Evolutionary conservation across 2,113 vertebrate species (phyloP), one percentile per base, ranked within the genome.

Genomic region (Eulemur macaco): DNA sequence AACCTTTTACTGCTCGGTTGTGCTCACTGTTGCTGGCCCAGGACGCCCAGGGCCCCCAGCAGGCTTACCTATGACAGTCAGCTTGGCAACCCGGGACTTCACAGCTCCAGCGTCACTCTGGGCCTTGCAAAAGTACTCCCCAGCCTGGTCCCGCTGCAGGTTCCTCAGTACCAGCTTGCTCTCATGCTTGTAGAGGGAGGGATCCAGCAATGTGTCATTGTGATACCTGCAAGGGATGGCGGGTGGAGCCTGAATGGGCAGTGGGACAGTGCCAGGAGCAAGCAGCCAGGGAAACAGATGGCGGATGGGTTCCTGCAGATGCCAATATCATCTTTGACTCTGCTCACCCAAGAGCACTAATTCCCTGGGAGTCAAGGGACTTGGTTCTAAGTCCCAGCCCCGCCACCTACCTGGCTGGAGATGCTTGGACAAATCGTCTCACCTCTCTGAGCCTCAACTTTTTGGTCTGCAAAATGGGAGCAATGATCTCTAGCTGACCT

Each of bases 41-140:
- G 82, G 60, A 90, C 9, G 52, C 14, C 69, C 27, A 25, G 31
- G 2, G 0, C 23, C 1, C 1, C 1, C 9, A 0, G 68, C 42
- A 94, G 77, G 96, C 98, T 98, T 93, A 99, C 99, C 99, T 98
- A 99, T 98, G 34, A 99, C 97, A 47, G 97, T 98, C 18, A 99
- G 99, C 23, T 96, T 98, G 88, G 99, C 99, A 3, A 98, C 80
- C 39, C 98, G 98, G 86, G 99, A 99, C 98, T 99, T 99, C 0
- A 99, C 98, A 0, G 99, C 98, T 3, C 99, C 99, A 2, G 99
- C 99, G 0, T 98, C 98, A 0, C 99, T 99, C 97, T 98, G 99
- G 77, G 99, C 99, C 97, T 99, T 99, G 98, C 99, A 99, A 96
- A 99, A 99, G 95, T 99, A 99, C 76, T 99, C 99, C 63, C 99